Evolutionary conservation across 2,797 vertebrate genomes (phyloP).

Genomic region (Craterocephalus amniculus): DNA sequence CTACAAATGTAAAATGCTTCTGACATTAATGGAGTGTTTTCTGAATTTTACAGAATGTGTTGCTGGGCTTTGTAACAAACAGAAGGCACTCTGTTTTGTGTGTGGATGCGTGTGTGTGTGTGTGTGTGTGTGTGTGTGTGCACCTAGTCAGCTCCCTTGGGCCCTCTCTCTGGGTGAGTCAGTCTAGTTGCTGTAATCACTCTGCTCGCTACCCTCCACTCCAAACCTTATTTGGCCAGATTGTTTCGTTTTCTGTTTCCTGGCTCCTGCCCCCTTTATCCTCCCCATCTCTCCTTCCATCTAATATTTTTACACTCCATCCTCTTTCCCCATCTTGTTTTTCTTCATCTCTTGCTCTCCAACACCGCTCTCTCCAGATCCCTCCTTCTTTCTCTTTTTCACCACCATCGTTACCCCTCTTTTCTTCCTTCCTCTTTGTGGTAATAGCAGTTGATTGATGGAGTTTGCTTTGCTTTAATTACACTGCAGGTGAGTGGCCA

Average conservation of each 20-base stretch:
- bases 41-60: conserved; percentile 52
- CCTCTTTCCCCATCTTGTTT: conserved; percentile 20
- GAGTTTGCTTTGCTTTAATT: conserved; percentile 88
- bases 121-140: conserved; percentile 29
- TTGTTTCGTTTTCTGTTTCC: conserved; percentile 69
- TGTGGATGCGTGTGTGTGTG: conserved; percentile 17
- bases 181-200: conserved; percentile 82
- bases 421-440: conserved; percentile 29
- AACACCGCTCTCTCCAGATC: conserved; percentile 2
- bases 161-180: conserved; percentile 77
- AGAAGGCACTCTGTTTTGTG: conserved; percentile 25
- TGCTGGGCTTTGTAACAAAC: conserved; percentile 44
- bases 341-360: conserved; percentile 21
- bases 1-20: conserved; percentile 47
- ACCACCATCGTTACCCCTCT: conserved; percentile 8
- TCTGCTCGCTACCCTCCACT: conserved; percentile 71
- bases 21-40: conserved; percentile 56
- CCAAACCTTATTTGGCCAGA: conserved; percentile 83
- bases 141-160: conserved; percentile 65
- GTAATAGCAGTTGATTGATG: conserved; percentile 86
- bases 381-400: conserved; percentile 8
- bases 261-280: conserved; percentile 35
- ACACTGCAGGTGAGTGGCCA: conserved; percentile 84
- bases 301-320: conserved; percentile 24
- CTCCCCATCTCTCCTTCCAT: conserved; percentile 21